Evolutionary conservation across 2,888 invertebrate species (phyloP).

Genomic region (Blera fallax): DNA sequence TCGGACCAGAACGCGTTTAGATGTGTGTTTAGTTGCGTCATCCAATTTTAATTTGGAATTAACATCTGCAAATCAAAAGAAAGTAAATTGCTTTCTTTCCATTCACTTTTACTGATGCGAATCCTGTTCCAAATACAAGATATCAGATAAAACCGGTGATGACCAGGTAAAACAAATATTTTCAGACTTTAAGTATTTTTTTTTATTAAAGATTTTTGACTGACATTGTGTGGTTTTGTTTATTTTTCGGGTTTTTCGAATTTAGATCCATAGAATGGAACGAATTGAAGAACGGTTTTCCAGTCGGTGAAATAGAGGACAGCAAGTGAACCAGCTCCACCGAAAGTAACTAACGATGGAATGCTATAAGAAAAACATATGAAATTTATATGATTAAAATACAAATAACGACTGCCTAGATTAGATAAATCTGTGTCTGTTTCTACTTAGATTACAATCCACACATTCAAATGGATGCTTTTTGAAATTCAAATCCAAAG

Average conservation of each 20-base stretch:
- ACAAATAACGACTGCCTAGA: no score
- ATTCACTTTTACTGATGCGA: background rate
- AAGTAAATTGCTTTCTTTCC: background rate
- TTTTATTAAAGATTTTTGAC: conserved; percentile 45
- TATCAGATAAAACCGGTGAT: background rate
- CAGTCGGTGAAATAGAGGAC: conserved; percentile 90
- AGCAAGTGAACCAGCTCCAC: conserved; percentile 85
- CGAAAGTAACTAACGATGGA: conserved; percentile 85
- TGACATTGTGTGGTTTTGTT: conserved; percentile 45
- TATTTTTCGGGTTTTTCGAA: conserved; percentile 83
- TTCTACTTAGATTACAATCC: no score
- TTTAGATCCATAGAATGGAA: conserved; percentile 90
- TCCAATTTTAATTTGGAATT: background rate
- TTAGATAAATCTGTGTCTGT: no score
- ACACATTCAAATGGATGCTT: no score
- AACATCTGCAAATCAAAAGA: no score
- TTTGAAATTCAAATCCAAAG: background rate
- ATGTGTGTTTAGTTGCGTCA: no score
- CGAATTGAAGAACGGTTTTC: conserved; percentile 87
- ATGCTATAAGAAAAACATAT: conserved; percentile 81
- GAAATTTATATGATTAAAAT: background rate
- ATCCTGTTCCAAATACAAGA: background rate
- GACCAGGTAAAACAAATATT: background rate
- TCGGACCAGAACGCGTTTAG: background rate
- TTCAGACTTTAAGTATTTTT: conserved; percentile 13